Evolutionary conservation across 2,797 vertebrate species (phyloP), one percentile per base, ranked within the genome.

Genomic region (Dicrostonyx torquatus): DNA sequence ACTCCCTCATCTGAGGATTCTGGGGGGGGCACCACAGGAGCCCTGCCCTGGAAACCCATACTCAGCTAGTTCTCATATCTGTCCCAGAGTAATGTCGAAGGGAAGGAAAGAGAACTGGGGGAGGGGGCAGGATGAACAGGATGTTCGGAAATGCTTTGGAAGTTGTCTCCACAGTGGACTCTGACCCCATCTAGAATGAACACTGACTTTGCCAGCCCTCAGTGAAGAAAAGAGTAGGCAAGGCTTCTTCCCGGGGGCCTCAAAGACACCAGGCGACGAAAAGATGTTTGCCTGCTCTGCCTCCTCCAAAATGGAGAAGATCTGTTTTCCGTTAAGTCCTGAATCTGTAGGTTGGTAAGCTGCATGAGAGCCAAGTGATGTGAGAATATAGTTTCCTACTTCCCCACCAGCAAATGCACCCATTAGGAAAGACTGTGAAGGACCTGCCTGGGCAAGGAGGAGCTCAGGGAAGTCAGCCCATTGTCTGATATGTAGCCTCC

Each of bases 251-350:
- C 26, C 11, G 24, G 80, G 24, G 60, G 48, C n/a, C 31, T 17
- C 31, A 20, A 22, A 78, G 68, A 24, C 58, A 18, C 15, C 37
- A 0, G 2, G 20, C 18, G 34, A 18, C 6, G 6, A 15, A 29
- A 8, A 40, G 40, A 24, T 20, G 14, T 43, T 50, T 0, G 1
- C 1, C 6, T 31, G 31, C 7, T 45, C 18, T 0, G 31, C 14
- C n/a, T n/a, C 55, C 48, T 17, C 34, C 14, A 18, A 7, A 7
- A 1, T 6, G 37, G 12, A 11, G 5, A 48, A 68, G 70, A 11
- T 40, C 13, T 17, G 5, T 37, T 11, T 29, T 26, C 20, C 22
- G 9, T 1, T 15, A n/a, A 22, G 9, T 12, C 8, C 45, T 14
- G 60, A 4, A 2, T 14, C 8, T 14, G 53, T 26, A 26, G 3